Evolutionary conservation across 2,888 invertebrate genomes (phyloP), one percentile per base, ranked within the genome.

Genomic region (Eretmocerus hayati): DNA sequence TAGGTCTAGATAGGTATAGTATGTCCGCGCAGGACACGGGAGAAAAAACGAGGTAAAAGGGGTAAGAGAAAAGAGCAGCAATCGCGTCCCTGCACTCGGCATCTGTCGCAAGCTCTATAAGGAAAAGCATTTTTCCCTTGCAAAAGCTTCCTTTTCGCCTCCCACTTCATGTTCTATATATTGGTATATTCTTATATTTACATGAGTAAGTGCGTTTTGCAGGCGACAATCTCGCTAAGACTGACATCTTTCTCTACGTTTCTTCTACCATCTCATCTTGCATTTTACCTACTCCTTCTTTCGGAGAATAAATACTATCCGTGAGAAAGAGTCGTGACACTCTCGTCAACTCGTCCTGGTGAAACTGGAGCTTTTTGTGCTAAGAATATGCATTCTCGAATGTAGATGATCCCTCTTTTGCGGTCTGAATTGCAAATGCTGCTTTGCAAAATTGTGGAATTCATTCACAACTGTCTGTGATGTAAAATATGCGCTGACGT

Each of bases 101-200:
- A 42, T 46, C 40, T 50, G 42, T 50, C 35, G 39, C 22, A 19
- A n/a, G 23, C 22, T 42, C 13, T 38, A 18, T 37, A 36, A 42
- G 46, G 20, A 40, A 50, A 46, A 46, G 40, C 33, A 40, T 50
- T 50, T 50, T 35, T 35, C 36, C n/a, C n/a, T n/a, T n/a, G n/a
- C n/a, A n/a, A n/a, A n/a, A n/a, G n/a, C n/a, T n/a, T n/a, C n/a
- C n/a, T n/a, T n/a, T n/a, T 46, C 42, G 30, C 32, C 35, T 46
- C 32, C 26, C 5, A n/a, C n/a, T n/a, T n/a, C n/a, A n/a, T n/a
- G n/a, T n/a, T n/a, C n/a, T n/a, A n/a, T n/a, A n/a, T n/a, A n/a
- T n/a, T n/a, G 21, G 18, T 23, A 9, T 16, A 19, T 5, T 13
- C 31, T 31, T 39, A 40, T 48, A 44, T 48, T 51, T 47, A 45